Percentiles rank a stretch among this genome's conserved stretches.
Evolutionary conservation across 1,140 invertebrate genomes (phyloP).

Genomic region (Venustaconcha ellipsiformis): DNA sequence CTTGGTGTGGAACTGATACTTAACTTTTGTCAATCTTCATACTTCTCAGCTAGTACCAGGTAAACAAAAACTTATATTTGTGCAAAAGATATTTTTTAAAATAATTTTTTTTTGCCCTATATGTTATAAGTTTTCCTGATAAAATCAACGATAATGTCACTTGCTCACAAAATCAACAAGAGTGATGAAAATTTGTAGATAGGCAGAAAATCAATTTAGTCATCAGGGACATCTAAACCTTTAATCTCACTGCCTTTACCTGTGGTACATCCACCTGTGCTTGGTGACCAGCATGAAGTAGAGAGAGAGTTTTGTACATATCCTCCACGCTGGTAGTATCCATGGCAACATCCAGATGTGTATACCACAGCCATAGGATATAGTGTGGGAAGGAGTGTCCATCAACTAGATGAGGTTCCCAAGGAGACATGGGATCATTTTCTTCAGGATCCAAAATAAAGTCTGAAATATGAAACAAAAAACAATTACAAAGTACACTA

Average conservation of each 20-base stretch:
- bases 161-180: no score
- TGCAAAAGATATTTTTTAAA: no score
- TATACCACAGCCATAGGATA: slow-evolving; percentile 51
- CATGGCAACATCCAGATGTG: slow-evolving; percentile 51
- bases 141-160: no score
- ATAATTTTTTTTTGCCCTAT: no score
- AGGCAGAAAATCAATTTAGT: no score
- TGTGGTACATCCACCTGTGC: slow-evolving; percentile 48
- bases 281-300: slow-evolving; percentile 86
- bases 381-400: slow-evolving; percentile 61
- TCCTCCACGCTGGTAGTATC: slow-evolving; percentile 52
- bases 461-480: slow-evolving; percentile 42
- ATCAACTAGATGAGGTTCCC: slow-evolving; percentile 51
- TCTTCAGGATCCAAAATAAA: slow-evolving; percentile 60
- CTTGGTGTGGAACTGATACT: no score
- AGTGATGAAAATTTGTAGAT: no score
- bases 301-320: slow-evolving; percentile 82
- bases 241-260: slow-evolving; percentile 26
- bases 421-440: slow-evolving; percentile 57
- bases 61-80: no score
- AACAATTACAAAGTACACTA: no score
- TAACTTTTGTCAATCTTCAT: no score
- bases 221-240: not conserved
- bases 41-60: no score
- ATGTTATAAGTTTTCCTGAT: no score